Evolutionary conservation across 2,797 vertebrate species (phyloP).

Genomic region (Poecile montanus): DNA sequence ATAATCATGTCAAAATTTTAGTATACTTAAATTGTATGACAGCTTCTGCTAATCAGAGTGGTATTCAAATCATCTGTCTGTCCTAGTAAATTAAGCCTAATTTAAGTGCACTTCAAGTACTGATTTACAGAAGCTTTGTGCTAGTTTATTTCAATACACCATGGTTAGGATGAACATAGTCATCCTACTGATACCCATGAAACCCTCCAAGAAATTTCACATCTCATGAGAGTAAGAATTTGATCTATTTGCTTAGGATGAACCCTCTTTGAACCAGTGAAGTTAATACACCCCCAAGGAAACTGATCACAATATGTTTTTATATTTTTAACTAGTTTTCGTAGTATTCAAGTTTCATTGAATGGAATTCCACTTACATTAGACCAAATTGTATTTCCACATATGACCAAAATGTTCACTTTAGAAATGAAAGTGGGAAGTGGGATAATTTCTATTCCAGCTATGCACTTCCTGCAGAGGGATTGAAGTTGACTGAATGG

Average conservation of each 20-base stretch:
- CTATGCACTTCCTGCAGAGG: not conserved
- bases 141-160: not conserved
- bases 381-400: constrained; percentile 10
- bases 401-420: not conserved
- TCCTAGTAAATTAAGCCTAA: not conserved
- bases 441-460: not conserved
- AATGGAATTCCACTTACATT: constrained; percentile 12
- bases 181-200: not conserved
- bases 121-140: not conserved
- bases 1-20: not conserved
- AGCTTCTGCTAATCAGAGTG: not conserved
- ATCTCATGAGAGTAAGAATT: not conserved
- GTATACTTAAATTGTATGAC: not conserved
- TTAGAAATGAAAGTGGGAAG: not conserved
- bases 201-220: not conserved
- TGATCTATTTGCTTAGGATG: not conserved
- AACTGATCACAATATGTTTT: not conserved
- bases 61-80: not conserved
- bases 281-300: not conserved
- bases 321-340: constrained; percentile 1
- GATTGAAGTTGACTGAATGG: not conserved
- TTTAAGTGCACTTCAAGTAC: not conserved
- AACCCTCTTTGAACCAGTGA: not conserved
- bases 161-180: not conserved
- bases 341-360: not conserved